Evolutionary conservation across 1,140 invertebrate species (phyloP), one percentile per base, ranked within the genome.

Genomic region (Littorina saxatilis): DNA sequence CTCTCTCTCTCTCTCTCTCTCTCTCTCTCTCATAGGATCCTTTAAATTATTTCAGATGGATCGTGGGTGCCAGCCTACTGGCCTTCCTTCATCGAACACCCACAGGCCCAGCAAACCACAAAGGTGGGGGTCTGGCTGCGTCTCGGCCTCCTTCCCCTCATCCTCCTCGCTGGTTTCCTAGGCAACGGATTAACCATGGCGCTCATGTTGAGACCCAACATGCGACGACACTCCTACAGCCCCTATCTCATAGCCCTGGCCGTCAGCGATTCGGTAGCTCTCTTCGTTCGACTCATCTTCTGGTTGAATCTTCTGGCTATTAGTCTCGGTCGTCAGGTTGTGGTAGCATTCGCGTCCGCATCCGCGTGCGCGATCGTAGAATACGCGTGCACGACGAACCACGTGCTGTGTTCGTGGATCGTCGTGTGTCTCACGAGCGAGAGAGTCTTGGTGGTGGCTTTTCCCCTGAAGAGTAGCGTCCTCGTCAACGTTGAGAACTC

Each of bases 341-440:
- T 80, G 7, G 55, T 83, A 32, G 37, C 27, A 9, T 80, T 83
- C 76, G 47, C 27, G 20, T 63, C 47, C 47, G 27, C 32, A 4
- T 15, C 37, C 70, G 66, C 68, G 29, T 83, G 82, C 77, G 35
- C 47, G 37, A 23, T 47, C 70, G 75, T 37, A 29, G 82, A 83
- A 55, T 83, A 83, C 61, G 40, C 80, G 29, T 68, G 79, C 66
- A 83, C 82, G 32, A 52, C 63, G n/a, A 76, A 80, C 77, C 76
- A 78, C 35, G 73, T 83, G 61, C 39, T 83, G 50, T 80, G 82
- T 61, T 83, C 82, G 32, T 83, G 82, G 82, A 20, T 75, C 2
- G 43, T 83, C 27, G 82, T 83, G 43, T 68, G 72, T 72, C 50
- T 83, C 52, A 80, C 82, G 7, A 23, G 43, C 29, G 82, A 83